Base-by-base conservation (phyloP, 2,888 invertebrate genomes). In the Cerceris ruficornis region DNA sequence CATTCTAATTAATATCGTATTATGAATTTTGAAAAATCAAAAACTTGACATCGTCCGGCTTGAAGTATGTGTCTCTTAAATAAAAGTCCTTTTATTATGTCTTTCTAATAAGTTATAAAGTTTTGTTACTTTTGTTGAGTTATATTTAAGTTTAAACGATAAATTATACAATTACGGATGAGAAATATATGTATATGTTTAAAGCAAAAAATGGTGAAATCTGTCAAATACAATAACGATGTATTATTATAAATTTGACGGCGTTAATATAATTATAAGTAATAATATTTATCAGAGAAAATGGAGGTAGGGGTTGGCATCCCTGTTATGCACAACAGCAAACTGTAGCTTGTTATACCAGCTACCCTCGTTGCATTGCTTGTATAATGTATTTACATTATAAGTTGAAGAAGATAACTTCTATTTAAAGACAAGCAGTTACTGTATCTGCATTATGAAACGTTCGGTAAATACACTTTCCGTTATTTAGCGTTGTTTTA, bases 401-500 rank as follows among this genome's bases (percentile, higher is more conserved):
- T 72, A 75, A 71, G 28, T 78, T 75, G 43, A 42, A 50, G 52
- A 66, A 72, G 50, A 15, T 62, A 55, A 39, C 17, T 61, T 59
- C 28, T 69, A 28, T 54, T 49, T 69, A 69, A 73, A 61, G 15
- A 50, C 61, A 65, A 60, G 17, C 46, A 54, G 52, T 52, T 54
- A 39, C 43, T 68, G 57, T 71, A 43, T 66, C 72, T 57, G 8
- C 86, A 85, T 69, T 52, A 89, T 89, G 89, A 89, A 88, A 72
- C 84, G 88, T 80, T 76, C 86, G 89, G 90, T 90, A 83, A 88
- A 70, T 76, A 69, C 11, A 13, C 15, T 15, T 69, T 57, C 15
- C 15, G 28, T 7, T 43, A 64, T 69, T 70, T 57, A 5, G n/a
- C 6, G 14, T 64, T 67, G 8, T 67, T 66, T 61, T 55, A 43